Percentiles rank a stretch among this genome's conserved stretches.
These are phyloP conservation scores for Tribolium freemani DNA, from an alignment of 2,888 invertebrate species.

Conservation along the genomic window DNA sequence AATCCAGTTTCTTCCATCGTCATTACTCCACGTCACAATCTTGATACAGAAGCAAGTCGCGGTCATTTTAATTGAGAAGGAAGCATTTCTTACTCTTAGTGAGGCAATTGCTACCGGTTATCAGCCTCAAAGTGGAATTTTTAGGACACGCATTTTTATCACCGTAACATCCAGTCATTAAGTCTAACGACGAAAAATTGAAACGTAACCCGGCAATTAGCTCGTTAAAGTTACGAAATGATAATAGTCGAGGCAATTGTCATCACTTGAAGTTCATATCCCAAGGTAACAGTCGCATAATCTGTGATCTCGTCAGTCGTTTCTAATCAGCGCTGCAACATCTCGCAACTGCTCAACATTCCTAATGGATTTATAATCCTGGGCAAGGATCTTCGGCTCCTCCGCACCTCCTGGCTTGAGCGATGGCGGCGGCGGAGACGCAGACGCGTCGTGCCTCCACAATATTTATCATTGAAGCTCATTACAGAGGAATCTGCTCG, in stretches of 20 bases:
- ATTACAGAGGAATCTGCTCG: conserved; percentile 67
- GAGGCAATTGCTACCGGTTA: conserved; percentile 39
- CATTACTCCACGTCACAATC: conserved; percentile 10
- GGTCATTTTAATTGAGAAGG: conserved; percentile 53
- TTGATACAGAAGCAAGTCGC: conserved; percentile 36
- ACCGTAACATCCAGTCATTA: background rate
- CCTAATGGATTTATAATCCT: conserved; percentile 65
- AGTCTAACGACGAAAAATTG: background rate
- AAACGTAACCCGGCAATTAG: conserved; percentile 1
- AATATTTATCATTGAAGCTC: conserved; percentile 68
- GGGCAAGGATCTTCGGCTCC: conserved; percentile 54
- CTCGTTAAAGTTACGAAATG: conserved; percentile 39
- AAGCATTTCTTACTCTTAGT: conserved; percentile 25
- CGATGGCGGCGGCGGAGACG: conserved; percentile 63
- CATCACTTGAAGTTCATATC: conserved; percentile 59
- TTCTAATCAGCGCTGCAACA: conserved; percentile 59
- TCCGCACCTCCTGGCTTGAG: conserved; percentile 57
- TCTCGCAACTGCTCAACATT: conserved; percentile 60
- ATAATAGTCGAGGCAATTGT: conserved; percentile 57
- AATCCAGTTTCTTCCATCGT: conserved; percentile 53
- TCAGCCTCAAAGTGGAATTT: too few species aligned
- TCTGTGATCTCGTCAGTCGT: conserved; percentile 59
- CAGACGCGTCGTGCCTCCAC: conserved; percentile 67
- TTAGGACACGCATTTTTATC: background rate
- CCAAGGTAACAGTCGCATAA: conserved; percentile 66